Evolutionary conservation across 2,888 invertebrate species (phyloP).

Genomic region (Heterodera filipjevi): DNA sequence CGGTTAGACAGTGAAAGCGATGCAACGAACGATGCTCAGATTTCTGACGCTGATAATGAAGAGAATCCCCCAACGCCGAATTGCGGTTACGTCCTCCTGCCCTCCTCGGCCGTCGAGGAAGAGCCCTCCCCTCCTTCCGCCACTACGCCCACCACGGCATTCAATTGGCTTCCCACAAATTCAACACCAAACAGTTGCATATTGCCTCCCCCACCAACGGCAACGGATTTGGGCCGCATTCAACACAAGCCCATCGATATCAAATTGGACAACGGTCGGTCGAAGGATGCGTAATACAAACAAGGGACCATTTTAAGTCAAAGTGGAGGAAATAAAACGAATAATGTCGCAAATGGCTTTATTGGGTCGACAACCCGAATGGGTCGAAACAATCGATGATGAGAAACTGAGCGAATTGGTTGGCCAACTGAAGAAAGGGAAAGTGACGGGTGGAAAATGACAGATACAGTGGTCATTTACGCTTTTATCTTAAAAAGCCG

Average conservation of each 20-base stretch:
- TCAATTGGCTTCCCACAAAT: too few species aligned
- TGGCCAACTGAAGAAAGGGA: background rate
- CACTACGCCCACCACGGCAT: background rate
- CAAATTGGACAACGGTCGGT: conserved; percentile 25
- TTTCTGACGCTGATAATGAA: background rate
- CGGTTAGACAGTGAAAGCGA: background rate
- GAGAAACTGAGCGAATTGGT: background rate
- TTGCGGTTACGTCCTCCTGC: conserved; percentile 17
- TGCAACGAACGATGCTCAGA: background rate
- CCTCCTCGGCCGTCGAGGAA: conserved; percentile 7
- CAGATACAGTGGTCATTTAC: background rate
- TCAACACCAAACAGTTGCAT: background rate
- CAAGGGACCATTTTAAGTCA: conserved; percentile 7
- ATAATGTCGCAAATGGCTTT: conserved; percentile 18
- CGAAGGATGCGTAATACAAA: background rate
- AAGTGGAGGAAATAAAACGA: conserved; percentile 19
- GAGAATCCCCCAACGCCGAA: background rate
- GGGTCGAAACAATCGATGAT: conserved; percentile 18
- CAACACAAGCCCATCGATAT: conserved; percentile 17
- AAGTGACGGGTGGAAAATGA: background rate
- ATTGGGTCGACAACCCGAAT: conserved; percentile 11
- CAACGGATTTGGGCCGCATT: conserved; percentile 1
- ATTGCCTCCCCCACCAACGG: background rate
- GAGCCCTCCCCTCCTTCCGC: background rate
- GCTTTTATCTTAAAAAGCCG: background rate